Evolutionary conservation across 2,113 vertebrate genomes (phyloP), one percentile per base, ranked within the genome.

Genomic region (Brachypodius melanocephalos): DNA sequence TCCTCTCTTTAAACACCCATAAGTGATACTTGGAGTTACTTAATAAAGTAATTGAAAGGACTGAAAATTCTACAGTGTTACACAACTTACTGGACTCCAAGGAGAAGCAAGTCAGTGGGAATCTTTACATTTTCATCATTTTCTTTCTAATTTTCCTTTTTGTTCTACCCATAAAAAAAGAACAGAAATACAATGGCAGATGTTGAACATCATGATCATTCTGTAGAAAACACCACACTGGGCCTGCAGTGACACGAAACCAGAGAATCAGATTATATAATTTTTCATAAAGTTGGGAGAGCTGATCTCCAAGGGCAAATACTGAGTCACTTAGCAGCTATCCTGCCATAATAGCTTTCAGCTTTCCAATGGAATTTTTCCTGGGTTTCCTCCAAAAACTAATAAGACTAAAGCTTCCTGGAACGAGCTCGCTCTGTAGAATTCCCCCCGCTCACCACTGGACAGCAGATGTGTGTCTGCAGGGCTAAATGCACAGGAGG

Each of bases 351-450:
- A 94, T 34, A 82, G 66, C 73, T 94, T 94, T 85, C 86, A 91
- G 93, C 69, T 90, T 96, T 95, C 89, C 93, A 82, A 49, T 61
- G 85, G 61, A 92, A 94, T 79, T 85, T 95, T 95, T 92, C 91
- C 89, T 96, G 94, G 74, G 74, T 69, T 89, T 91, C 51, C 67
- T 96, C 94, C 91, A 95, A 93, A 93, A 93, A n/a, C 45, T 34
- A 94, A 10, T 78, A 92, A 81, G 73, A 78, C 48, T 49, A 55
- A 92, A 90, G 73, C 88, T 89, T 68, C 52, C 72, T 92, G 57
- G 62, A 95, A 87, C 16, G 38, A 87, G 51, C 68, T 93, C 84
- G 29, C 55, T 71, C 51, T 48, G 45, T 75, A 86, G 92, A 92
- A 74, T 77, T 74, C 34, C 24, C 72, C 46, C 46, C 21, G 2